Evolutionary conservation across 2,797 vertebrate genomes (phyloP), one percentile per base, ranked within the genome.

Genomic region (Poeciliopsis paucimaculata): DNA sequence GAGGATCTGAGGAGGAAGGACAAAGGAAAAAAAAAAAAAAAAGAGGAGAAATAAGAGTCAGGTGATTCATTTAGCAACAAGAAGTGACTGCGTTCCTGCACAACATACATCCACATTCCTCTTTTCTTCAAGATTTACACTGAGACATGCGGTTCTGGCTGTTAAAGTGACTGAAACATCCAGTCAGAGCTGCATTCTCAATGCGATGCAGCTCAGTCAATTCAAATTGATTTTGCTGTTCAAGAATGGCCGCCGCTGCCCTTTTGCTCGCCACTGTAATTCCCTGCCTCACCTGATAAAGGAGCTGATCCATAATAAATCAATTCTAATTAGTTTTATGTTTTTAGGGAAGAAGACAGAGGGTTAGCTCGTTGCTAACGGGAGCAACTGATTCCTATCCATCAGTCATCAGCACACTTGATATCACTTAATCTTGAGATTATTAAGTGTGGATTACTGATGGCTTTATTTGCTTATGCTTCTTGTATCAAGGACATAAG

Each of bases 291-390:
- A 96, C 96, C 95, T 97, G 97, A 98, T 98, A 98, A 98, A 96
- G 94, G 95, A 95, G 93, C 94, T 95, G 96, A 97, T 97, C 96
- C 95, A 97, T 98, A 97, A 96, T 97, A 96, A 97, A 98, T 98
- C 97, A 96, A 97, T 97, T 97, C 93, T 97, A 97, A 98, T 99
- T 99, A 97, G 96, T 95, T 97, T 96, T 88, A 87, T 89, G 90
- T 83, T 85, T 73, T 78, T 34, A 75, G 43, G 78, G 81, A 31
- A 73, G 62, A 53, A 71, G 53, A n/a, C 55, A 46, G 39, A 46
- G 49, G 46, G 49, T 55, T 36, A 53, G 23, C 2, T 10, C 72
- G 93, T 93, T 92, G 90, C 93, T 95, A 89, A 89, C 87, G 95
- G 94, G 95, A 79, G 80, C 79, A n/a, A n/a, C n/a, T n/a, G n/a